Percentiles rank a stretch among this genome's conserved stretches.
These are phyloP conservation scores for Melinaea marsaeus DNA, from an alignment of 2,888 invertebrate genomes.

Conservation along the genomic window DNA sequence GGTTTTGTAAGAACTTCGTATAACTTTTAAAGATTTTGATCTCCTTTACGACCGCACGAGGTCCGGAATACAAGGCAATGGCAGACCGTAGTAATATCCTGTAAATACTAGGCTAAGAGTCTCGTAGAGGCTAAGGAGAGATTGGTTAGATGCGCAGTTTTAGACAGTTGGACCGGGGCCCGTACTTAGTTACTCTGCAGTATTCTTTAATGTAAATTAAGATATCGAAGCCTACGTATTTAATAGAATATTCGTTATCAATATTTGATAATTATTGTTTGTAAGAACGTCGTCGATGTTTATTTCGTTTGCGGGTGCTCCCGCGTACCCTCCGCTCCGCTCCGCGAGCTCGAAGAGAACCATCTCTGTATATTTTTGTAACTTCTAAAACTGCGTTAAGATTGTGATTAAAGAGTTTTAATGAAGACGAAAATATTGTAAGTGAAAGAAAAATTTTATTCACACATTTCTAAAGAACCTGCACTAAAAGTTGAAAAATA, in stretches of 20 bases:
- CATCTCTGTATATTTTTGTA: slow-evolving; percentile 11
- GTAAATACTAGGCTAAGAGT: slow-evolving; percentile 50
- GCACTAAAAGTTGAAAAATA: slow-evolving; percentile 57
- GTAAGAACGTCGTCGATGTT: not conserved
- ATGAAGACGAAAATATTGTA: slow-evolving; percentile 50
- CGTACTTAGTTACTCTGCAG: slow-evolving; percentile 10
- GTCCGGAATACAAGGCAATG: slow-evolving; percentile 26
- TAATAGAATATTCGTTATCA: not conserved
- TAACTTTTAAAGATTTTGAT: slow-evolving; percentile 19
- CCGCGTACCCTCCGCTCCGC: too few species aligned
- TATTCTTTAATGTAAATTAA: too few species aligned
- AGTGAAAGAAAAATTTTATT: slow-evolving; percentile 50
- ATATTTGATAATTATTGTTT: slow-evolving; percentile 12
- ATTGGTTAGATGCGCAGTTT: slow-evolving; percentile 59
- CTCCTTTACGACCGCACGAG: slow-evolving; percentile 22
- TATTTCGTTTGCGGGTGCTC: not conserved
- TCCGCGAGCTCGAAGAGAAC: not conserved
- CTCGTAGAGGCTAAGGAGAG: slow-evolving; percentile 68
- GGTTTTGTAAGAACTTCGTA: not conserved
- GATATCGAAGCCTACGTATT: too few species aligned
- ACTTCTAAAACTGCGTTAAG: slow-evolving; percentile 61
- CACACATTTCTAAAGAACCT: slow-evolving; percentile 62
- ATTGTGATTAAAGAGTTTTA: slow-evolving; percentile 68
- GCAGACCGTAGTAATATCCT: slow-evolving; percentile 28
- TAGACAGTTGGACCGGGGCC: slow-evolving; percentile 42